Base-by-base conservation (phyloP, 2,797 vertebrate genomes). In the Sebastiscus tertius region DNA sequence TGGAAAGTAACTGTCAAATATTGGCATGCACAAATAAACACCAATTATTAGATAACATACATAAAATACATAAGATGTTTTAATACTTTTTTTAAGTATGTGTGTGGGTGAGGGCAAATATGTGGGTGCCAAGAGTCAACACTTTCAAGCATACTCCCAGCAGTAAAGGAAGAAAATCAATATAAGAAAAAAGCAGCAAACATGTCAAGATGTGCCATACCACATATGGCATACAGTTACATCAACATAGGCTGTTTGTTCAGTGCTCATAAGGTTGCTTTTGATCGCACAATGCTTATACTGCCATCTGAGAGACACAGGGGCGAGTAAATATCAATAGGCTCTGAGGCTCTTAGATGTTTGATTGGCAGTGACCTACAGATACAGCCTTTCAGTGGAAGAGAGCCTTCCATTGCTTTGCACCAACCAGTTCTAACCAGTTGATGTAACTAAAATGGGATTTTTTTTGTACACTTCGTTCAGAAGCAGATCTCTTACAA, bases 81-180 rank as follows among this genome's bases (percentile, higher is more conserved):
- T 61, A 46, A 18, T 46, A 42, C 39, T 42, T 42, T 42, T 42
- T 42, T 16, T 42, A 42, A 16, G 12, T 6, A 13, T 10, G 4
- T 59, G 54, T 11, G 70, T 80, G 73, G 78, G 55, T 72, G 80
- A 87, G 46, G 24, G 18, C 72, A 2, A 84, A 61, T 11, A 72
- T 75, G 79, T 92, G 75, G 76, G 77, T 66, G 75, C 72, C 2
- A 75, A 75, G 26, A 83, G 61, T 75, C 36, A 71, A 29, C 42
- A 70, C 64, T 72, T 63, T 77, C 70, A 74, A 82, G 60, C 24
- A 6, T 31, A 66, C 73, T 86, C 75, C 76, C 9, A 68, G 65
- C 58, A 60, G 52, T 54, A 70, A 76, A 83, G 20, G 29, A 60
- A 76, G 68, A 79, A 88, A 89, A 91, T 89, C 81, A 72, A 87